phyloP scores from a whole-genome alignment of 2,888 invertebrate species.

The Loripinus fragilis region DNA sequence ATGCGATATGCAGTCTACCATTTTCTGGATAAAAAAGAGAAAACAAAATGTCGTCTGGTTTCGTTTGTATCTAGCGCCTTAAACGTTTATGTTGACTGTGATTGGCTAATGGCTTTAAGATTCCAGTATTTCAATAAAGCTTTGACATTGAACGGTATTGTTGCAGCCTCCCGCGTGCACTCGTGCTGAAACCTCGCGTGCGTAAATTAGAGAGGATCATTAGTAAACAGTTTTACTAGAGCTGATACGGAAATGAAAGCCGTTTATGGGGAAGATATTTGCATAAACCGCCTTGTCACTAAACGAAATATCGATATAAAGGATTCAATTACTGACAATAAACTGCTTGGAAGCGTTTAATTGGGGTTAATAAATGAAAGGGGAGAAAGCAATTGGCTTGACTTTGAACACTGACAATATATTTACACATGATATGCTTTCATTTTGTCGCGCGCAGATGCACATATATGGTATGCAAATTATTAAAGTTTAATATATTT shows the following conservation, averaged over 20 bases:
- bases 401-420: neutral
- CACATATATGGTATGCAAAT: no score
- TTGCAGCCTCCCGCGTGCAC: slow-evolving; percentile 36
- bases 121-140: slow-evolving; percentile 47
- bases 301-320: slow-evolving; percentile 64
- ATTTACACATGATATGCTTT: slow-evolving; percentile 7
- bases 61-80: no score
- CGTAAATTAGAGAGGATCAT: slow-evolving; percentile 64
- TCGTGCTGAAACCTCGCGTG: slow-evolving; percentile 60
- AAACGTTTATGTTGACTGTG: neutral
- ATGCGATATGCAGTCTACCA: no score
- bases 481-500: no score
- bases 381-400: slow-evolving; percentile 14
- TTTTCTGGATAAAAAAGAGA: no score
- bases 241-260: slow-evolving; percentile 62
- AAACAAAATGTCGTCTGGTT: no score
- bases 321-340: slow-evolving; percentile 64
- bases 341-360: slow-evolving; percentile 28
- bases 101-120: slow-evolving; percentile 33
- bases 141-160: slow-evolving; percentile 51
- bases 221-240: slow-evolving; percentile 66
- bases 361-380: slow-evolving; percentile 16
- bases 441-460: no score
- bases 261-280: slow-evolving; percentile 65
- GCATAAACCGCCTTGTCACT: slow-evolving; percentile 65